Evolutionary conservation across 2,113 vertebrate species (phyloP).

Genomic region (Andinoacara biseriatus): DNA sequence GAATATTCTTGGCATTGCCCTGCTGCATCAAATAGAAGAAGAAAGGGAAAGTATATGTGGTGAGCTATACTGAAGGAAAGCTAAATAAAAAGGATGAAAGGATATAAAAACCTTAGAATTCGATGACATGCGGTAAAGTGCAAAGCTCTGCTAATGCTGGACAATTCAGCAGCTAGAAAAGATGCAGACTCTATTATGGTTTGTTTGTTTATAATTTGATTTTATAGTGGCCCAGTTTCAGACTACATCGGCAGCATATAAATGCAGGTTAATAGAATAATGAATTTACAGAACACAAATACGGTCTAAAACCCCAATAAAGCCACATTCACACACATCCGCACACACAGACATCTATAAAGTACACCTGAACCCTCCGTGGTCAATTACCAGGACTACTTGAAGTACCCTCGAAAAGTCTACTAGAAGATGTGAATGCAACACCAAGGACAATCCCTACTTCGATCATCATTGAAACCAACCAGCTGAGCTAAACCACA

Average conservation of each 20-base stretch:
- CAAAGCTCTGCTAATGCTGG: background rate
- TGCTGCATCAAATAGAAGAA: background rate
- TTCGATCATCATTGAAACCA: no score
- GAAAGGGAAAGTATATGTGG: background rate
- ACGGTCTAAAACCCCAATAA: no score
- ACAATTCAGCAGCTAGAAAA: background rate
- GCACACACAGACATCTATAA: no score
- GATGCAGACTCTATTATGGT: background rate
- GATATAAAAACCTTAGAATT: background rate
- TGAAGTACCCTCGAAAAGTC: no score
- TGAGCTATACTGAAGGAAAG: background rate
- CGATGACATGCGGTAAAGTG: background rate
- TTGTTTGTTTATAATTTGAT: slow-evolving; percentile 1
- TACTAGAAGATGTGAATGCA: no score
- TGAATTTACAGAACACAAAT: no score
- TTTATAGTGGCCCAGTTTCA: background rate
- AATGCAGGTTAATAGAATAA: background rate
- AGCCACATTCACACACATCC: no score
- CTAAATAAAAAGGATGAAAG: background rate
- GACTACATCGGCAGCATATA: background rate
- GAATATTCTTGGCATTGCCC: background rate
- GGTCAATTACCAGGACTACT: no score
- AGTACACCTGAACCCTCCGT: no score
- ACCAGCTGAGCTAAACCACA: no score
- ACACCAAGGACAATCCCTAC: no score